Base-by-base conservation (phyloP, 2,888 invertebrate genomes). In the Alcis repandata region DNA sequence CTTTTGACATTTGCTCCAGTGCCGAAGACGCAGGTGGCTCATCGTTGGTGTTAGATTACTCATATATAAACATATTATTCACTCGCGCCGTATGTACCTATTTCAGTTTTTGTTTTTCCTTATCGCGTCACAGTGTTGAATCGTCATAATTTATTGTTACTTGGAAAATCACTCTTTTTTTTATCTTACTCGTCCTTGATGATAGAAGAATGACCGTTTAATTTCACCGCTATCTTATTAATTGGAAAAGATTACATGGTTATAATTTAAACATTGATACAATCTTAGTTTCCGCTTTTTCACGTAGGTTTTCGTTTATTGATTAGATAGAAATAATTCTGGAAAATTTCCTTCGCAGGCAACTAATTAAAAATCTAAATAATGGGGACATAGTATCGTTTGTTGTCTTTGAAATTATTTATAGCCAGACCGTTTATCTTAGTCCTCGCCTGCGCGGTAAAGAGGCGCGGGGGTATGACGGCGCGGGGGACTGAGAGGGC, bases 211-310 rank as follows among this genome's bases (percentile, higher is more conserved):
- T 22, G 13, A 45, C 52, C 40, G 17, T 53, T 41, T 59, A 41
- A 56, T 60, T 65, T 54, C 54, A 38, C 51, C 45, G 54, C 59
- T 64, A 65, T 60, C 60, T 36, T 56, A 41, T 43, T 43, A 59
- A 59, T 63, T 63, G 20, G 46, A 54, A 59, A 45, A 13, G 19
- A 36, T 36, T 45, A 43, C 38, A 45, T 20, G 41, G 57, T 43
- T 45, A n/a, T 22, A 22, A 57, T 51, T 62, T 33, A 8, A 59
- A 41, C 13, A 20, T 49, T 20, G 49, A 49, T 49, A 49, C 10
- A 48, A 51, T 58, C 43, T 43, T 49, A 22, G 45, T 58, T 51
- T 63, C 53, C 53, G 63, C 45, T 27, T 9, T 48, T 22, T 32
- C 0, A 19, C 13, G 13, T 27, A 53, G 36, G 40, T 40, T 61